Evolutionary conservation across 2,113 vertebrate species (phyloP).

Genomic region (Isichthys henryi): DNA sequence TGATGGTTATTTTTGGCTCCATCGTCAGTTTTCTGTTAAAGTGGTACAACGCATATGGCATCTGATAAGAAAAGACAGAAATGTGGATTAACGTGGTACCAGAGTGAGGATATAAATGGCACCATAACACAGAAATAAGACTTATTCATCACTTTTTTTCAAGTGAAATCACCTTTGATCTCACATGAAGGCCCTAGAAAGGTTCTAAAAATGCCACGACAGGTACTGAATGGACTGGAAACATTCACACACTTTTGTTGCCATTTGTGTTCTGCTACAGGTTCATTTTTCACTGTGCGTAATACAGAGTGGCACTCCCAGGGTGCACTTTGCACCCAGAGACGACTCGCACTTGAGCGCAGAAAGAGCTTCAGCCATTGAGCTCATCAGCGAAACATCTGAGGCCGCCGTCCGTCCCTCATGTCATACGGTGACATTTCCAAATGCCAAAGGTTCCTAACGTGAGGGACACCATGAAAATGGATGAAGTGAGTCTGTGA

Average conservation of each 20-base stretch:
- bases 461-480: slow-evolving; percentile 8
- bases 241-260: not conserved
- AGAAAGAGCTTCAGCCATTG: not conserved
- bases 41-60: slow-evolving; percentile 71
- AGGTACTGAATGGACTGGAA: not conserved
- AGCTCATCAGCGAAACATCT: not conserved
- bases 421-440: slow-evolving; percentile 3
- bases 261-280: not conserved
- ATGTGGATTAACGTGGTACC: not conserved
- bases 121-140: not conserved
- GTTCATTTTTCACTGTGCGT: not conserved
- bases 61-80: slow-evolving; percentile 50
- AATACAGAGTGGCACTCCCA: not conserved
- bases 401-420: not conserved
- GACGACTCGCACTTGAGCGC: not conserved
- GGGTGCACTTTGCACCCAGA: not conserved
- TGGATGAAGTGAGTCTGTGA: slow-evolving; percentile 12
- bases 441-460: not conserved
- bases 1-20: slow-evolving; percentile 73
- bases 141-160: not conserved
- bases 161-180: not conserved
- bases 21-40: slow-evolving; percentile 79
- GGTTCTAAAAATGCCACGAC: not conserved
- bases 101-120: not conserved
- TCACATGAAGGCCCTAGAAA: not conserved